Evolutionary conservation across 2,113 vertebrate genomes (phyloP).

Genomic region (Hirundichthys speculiger): DNA sequence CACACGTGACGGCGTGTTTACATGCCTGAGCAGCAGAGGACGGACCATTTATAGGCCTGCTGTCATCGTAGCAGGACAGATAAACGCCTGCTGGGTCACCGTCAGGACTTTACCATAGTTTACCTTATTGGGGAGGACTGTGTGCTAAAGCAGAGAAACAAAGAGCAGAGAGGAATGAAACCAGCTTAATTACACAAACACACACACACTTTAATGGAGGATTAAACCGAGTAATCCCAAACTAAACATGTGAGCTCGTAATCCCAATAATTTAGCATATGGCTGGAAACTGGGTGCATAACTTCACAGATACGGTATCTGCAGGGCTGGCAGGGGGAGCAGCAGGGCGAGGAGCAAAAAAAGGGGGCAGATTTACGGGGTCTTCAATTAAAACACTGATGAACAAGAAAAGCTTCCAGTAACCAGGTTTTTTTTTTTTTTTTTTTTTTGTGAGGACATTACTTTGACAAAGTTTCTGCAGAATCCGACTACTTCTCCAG

Average conservation of each 20-base stretch:
- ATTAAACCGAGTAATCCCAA: slow-evolving; percentile 46
- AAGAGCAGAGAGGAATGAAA: too few species aligned
- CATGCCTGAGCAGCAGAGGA: slow-evolving; percentile 15
- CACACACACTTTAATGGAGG: slow-evolving; percentile 1
- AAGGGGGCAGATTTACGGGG: too few species aligned
- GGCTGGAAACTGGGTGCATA: background rate
- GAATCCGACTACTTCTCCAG: too few species aligned
- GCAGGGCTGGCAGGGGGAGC: too few species aligned
- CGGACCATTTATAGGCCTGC: slow-evolving; percentile 50
- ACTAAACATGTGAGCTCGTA: slow-evolving; percentile 39
- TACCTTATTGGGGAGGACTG: slow-evolving; percentile 27
- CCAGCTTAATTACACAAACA: slow-evolving; percentile 18
- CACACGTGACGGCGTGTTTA: background rate
- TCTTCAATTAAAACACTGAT: too few species aligned
- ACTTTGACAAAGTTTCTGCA: too few species aligned
- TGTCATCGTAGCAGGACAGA: slow-evolving; percentile 32
- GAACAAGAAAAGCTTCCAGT: too few species aligned
- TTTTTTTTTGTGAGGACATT: too few species aligned
- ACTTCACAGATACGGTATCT: too few species aligned
- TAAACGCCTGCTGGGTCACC: slow-evolving; percentile 23
- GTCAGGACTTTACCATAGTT: slow-evolving; percentile 12
- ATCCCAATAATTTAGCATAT: slow-evolving; percentile 18
- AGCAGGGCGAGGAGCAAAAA: too few species aligned
- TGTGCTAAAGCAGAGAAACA: background rate
- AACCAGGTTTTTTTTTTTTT: too few species aligned